A percentile compares a stretch with the other conserved stretches of the same genome.
Conservation (phyloP, 2,113 vertebrate species). For the Aspiorhynchus laticeps region DNA sequence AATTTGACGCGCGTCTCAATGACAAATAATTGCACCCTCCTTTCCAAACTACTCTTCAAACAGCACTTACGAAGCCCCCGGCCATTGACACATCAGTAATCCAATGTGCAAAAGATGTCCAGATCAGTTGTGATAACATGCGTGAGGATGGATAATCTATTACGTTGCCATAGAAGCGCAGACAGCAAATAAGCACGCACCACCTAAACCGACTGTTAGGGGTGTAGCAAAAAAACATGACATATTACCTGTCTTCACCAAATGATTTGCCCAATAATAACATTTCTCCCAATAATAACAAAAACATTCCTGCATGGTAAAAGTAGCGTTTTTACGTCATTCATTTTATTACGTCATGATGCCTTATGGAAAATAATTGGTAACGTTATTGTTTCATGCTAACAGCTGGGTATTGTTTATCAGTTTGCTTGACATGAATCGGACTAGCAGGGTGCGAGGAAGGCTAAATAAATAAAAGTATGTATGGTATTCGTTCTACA, state of each 20-base stretch:
- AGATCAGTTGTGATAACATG: slow-evolving; percentile 79
- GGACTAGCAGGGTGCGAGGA: background rate
- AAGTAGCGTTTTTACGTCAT: slow-evolving; percentile 36
- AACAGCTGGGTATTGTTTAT: slow-evolving; percentile 23
- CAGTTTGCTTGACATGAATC: background rate
- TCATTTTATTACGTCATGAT: background rate
- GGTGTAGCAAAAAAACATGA: slow-evolving; percentile 32
- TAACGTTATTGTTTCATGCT: background rate
- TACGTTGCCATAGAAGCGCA: slow-evolving; percentile 89
- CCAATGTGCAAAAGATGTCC: slow-evolving; percentile 75
- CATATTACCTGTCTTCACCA: slow-evolving; percentile 29
- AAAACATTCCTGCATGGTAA: background rate
- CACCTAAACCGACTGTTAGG: slow-evolving; percentile 78
- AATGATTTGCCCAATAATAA: slow-evolving; percentile 31
- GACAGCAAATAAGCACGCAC: slow-evolving; percentile 82
- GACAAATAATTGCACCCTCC: slow-evolving; percentile 73
- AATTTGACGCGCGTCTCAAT: slow-evolving; percentile 69
- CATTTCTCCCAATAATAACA: background rate
- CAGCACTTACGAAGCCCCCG: slow-evolving; percentile 52
- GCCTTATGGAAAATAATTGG: background rate
- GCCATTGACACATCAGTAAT: slow-evolving; percentile 73
- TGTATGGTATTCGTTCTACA: background rate
- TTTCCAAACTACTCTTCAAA: slow-evolving; percentile 57
- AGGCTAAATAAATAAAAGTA: background rate
- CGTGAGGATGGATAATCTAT: slow-evolving; percentile 80